Evolutionary conservation across 2,113 vertebrate species (phyloP), one percentile per base, ranked within the genome.

Genomic region (Oxyura jamaicensis): DNA sequence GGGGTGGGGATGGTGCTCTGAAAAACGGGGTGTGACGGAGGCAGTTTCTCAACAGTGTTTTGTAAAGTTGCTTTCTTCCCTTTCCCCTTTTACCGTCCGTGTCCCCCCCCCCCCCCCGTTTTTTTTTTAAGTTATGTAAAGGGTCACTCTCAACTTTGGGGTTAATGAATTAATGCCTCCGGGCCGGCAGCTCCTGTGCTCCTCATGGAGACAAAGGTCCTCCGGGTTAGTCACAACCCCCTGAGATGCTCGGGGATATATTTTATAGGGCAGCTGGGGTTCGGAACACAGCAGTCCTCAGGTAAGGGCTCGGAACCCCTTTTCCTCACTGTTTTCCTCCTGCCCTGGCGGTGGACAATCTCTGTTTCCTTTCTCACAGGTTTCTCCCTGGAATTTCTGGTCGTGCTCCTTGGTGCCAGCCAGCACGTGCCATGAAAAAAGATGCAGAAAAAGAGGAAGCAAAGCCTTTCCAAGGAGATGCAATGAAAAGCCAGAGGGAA

Each of bases 1-100:
- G 56, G 96, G 95, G 96, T 91, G 94, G 96, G 94, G 88, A 94
- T 67, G 92, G 18, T 10, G 46, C 84, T 75, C 26, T 13, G 22
- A 25, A 4, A 46, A 53, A 18, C 7, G 41, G 93, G 97, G 93
- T 92, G 95, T 92, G 96, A 79, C 95, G 1, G 56, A 66, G 42
- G 39, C 62, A 28, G 46, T 92, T 95, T 95, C 95, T 29, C 95
- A 96, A 96, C 69, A 4, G 28, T 55, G 76, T 77, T 95, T 86
- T 75, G 79, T 71, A 68, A 86, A 89, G 86, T 26, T 72, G 35
- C 29, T 93, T 50, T n/a, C 90, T 78, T 10, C 12, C 58, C 52
- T 0, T 50, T 76, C 46, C 46, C 44, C 44, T 6, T 42, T n/a
- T n/a, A n/a, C n/a, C n/a, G n/a, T n/a, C n/a, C n/a, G n/a, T n/a